A percentile compares a stretch with the other conserved stretches of the same genome.
These are phyloP conservation scores for Bursaphelenchus mucronatus DNA, from an alignment of 1,140 invertebrate genomes.

Conservation along the genomic window DNA sequence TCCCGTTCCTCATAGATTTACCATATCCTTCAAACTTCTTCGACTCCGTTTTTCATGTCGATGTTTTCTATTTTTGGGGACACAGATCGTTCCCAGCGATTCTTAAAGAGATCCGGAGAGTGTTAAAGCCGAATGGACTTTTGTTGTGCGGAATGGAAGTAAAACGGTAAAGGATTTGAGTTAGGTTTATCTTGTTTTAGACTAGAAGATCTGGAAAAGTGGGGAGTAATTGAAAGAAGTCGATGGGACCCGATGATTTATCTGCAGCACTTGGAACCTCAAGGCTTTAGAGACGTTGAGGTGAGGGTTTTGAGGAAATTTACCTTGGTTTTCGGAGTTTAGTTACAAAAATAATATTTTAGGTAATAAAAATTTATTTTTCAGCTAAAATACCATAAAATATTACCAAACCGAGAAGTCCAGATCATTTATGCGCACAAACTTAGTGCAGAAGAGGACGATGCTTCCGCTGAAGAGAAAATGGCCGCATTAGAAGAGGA, in stretches of 20 bases:
- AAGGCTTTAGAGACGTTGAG: constrained; percentile 33
- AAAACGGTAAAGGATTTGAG: constrained; percentile 21
- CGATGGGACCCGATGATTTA: constrained; percentile 37
- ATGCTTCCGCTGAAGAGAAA: constrained; percentile 4
- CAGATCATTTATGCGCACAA: constrained; percentile 33
- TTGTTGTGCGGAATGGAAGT: constrained; percentile 34
- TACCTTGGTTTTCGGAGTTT: background rate
- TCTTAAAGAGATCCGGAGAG: constrained; percentile 22
- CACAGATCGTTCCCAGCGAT: constrained; percentile 12
- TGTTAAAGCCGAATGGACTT: constrained; percentile 30
- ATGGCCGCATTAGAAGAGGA: constrained; percentile 16
- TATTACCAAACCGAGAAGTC: constrained; percentile 12
- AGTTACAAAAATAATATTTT: background rate
- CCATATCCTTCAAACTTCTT: constrained; percentile 37
- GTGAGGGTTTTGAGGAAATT: constrained; percentile 23
- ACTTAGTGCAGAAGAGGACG: background rate
- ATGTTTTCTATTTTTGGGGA: constrained; percentile 43
- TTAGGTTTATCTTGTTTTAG: constrained; percentile 26
- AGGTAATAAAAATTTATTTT: constrained; percentile 4
- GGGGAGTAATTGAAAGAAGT: constrained; percentile 12
- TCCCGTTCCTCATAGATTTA: constrained; percentile 19
- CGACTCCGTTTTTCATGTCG: constrained; percentile 35
- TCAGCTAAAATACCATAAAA: constrained; percentile 17
- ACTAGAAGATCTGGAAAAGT: constrained; percentile 30
- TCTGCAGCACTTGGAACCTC: constrained; percentile 27